Percentiles rank a stretch among this genome's conserved stretches.
These are phyloP conservation scores for Cheumatopsyche charites DNA, from an alignment of 1,140 invertebrate genomes.

Conservation along the genomic window DNA sequence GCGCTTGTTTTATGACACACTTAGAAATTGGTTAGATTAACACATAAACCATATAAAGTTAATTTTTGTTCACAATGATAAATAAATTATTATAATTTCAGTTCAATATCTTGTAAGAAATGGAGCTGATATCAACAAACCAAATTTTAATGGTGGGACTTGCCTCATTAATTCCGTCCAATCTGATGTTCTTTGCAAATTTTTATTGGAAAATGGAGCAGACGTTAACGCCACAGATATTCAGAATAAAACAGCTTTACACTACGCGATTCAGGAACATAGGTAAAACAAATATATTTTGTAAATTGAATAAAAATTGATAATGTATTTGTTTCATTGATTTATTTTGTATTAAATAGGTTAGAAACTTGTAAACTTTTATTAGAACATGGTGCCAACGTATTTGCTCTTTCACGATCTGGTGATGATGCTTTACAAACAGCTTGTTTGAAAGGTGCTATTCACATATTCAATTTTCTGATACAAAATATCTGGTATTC, in stretches of 20 bases:
- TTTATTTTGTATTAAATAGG: conserved; percentile 53
- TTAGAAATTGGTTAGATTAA: conserved; percentile 68
- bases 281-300: conserved; percentile 56
- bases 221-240: conserved; percentile 87
- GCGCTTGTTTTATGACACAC: conserved; percentile 94
- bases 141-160: conserved; percentile 92
- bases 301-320: too few relatives aligned
- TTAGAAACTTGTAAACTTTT: conserved; percentile 85
- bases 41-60: not conserved
- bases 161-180: conserved; percentile 94
- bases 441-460: conserved; percentile 87
- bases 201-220: conserved; percentile 77
- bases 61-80: conserved; percentile 47
- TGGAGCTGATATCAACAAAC: conserved; percentile 83
- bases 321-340: conserved; percentile 22
- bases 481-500: conserved; percentile 69
- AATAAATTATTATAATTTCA: conserved; percentile 61
- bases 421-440: conserved; percentile 91
- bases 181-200: conserved; percentile 80
- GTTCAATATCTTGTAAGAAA: conserved; percentile 79
- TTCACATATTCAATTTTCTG: conserved; percentile 79
- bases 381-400: conserved; percentile 80
- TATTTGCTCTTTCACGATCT: conserved; percentile 75
- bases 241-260: conserved; percentile 89
- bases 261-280: conserved; percentile 93